Evolutionary conservation across 2,797 vertebrate genomes (phyloP), one percentile per base, ranked within the genome.

Genomic region (Eleutherodactylus coqui): DNA sequence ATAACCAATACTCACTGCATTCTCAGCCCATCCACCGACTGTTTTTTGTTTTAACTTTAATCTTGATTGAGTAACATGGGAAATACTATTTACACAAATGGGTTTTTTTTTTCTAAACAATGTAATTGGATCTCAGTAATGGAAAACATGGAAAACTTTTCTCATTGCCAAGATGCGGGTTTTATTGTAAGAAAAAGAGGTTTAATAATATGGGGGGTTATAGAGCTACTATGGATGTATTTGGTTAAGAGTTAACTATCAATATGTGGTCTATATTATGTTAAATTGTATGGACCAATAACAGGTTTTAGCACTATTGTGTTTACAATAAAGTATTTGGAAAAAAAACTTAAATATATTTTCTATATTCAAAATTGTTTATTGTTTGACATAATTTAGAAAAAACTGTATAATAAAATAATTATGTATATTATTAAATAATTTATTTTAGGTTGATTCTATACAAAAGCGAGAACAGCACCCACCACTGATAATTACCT

Each of bases 391-490:
- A 14, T 78, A 0, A 41, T 41, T 82, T 53, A 82, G 27, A 82
- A 13, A 53, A n/a, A 14, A 49, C 34, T 51, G 9, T 34, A 27
- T 53, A 72, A 27, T n/a, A 55, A 82, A 49, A 38, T 29, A 53
- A n/a, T 69, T 53, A 78, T 43, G 55, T 62, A 60, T 38, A 55
- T 38, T 70, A 24, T 29, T 24, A 70, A 72, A 82, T 53, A 1
- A 38, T 53, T 82, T 41, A 82, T 70, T 41, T 70, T 69, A 43
- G 19, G 47, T 72, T 82, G 29, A 47, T 47, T 67, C 6, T 10
- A 16, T 29, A 14, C 11, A 34, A 24, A 27, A 62, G 24, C 11
- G 60, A 53, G 27, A 72, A 72, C 62, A 82, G 47, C 24, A 29
- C 79, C 79, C 34, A 2, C 21, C 24, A 53, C 14, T 49, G 7